phyloP scores from a whole-genome alignment of 1,140 invertebrate genomes.

The Neuroterus valhalla region DNA sequence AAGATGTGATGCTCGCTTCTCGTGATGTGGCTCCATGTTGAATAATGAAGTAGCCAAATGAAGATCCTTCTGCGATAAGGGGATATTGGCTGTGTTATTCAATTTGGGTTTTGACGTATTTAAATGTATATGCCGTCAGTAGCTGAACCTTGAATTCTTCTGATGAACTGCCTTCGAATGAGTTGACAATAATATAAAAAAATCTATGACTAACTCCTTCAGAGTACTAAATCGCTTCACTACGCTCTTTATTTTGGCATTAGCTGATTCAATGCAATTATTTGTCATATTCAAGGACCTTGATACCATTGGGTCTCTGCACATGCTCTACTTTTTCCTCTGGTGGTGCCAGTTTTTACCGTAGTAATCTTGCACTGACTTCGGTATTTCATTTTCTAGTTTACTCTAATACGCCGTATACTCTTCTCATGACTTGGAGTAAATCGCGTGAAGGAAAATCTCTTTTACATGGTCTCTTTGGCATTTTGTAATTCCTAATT shows the following conservation, averaged over 20 bases:
- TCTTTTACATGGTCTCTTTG: slow-evolving; percentile 26
- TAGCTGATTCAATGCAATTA: slow-evolving; percentile 41
- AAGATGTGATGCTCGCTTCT: too few relatives aligned
- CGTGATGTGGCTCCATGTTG: too few relatives aligned
- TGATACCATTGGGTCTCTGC: slow-evolving; percentile 4
- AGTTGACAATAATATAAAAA: slow-evolving; percentile 35
- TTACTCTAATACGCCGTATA: slow-evolving; percentile 38
- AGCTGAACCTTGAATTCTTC: not conserved
- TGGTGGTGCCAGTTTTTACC: slow-evolving; percentile 49
- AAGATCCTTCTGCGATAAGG: too few relatives aligned
- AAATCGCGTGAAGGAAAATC: slow-evolving; percentile 42
- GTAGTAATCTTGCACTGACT: slow-evolving; percentile 41
- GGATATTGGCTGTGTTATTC: not conserved
- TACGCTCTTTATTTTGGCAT: slow-evolving; percentile 42
- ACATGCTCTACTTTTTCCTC: slow-evolving; percentile 37
- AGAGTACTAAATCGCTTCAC: slow-evolving; percentile 28
- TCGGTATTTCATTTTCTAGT: slow-evolving; percentile 32
- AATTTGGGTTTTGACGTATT: not conserved
- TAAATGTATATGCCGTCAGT: not conserved
- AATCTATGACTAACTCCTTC: slow-evolving; percentile 14
- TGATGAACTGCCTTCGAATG: not conserved
- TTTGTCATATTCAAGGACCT: slow-evolving; percentile 45
- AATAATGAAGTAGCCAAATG: too few relatives aligned
- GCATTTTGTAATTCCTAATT: slow-evolving; percentile 11
- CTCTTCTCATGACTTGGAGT: slow-evolving; percentile 35